phyloP scores from a whole-genome alignment of 2,113 vertebrate genomes.

The Sinocyclocheilus maitianheensis region DNA sequence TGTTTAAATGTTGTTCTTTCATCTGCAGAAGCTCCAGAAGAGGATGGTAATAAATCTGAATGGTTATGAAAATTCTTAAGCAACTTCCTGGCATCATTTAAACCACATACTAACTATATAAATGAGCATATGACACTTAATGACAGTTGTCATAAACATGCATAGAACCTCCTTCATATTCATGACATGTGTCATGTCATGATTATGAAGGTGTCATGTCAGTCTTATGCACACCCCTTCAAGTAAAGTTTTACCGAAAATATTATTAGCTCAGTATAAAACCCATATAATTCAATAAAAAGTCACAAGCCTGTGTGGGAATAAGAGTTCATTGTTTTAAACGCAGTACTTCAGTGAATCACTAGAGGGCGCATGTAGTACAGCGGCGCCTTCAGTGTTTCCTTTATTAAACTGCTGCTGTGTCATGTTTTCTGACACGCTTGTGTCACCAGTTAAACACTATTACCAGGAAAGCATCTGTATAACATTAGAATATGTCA shows the following conservation, averaged over 20 bases:
- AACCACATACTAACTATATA: neutral
- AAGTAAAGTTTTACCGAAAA: too few species aligned
- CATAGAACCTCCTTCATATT: too few species aligned
- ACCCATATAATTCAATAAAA: neutral
- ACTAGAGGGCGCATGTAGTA: slow-evolving; percentile 5
- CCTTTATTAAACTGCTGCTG: slow-evolving; percentile 7
- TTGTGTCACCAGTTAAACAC: slow-evolving; percentile 4
- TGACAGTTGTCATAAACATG: too few species aligned
- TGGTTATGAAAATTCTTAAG: neutral
- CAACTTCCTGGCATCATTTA: neutral
- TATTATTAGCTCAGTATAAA: neutral
- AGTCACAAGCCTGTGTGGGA: neutral
- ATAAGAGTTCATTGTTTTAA: neutral
- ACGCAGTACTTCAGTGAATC: neutral
- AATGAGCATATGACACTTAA: neutral
- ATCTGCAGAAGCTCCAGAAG: slow-evolving; percentile 24
- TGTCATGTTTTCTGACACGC: slow-evolving; percentile 2
- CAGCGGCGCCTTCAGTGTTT: neutral
- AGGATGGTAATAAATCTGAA: slow-evolving; percentile 10
- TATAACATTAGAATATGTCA: neutral
- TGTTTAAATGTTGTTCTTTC: neutral
- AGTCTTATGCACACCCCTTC: too few species aligned
- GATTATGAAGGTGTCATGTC: too few species aligned
- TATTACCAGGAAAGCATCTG: neutral
- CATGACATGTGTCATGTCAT: too few species aligned